Evolutionary conservation across 2,113 vertebrate species (phyloP).

Genomic region (Raja brachyura): DNA sequence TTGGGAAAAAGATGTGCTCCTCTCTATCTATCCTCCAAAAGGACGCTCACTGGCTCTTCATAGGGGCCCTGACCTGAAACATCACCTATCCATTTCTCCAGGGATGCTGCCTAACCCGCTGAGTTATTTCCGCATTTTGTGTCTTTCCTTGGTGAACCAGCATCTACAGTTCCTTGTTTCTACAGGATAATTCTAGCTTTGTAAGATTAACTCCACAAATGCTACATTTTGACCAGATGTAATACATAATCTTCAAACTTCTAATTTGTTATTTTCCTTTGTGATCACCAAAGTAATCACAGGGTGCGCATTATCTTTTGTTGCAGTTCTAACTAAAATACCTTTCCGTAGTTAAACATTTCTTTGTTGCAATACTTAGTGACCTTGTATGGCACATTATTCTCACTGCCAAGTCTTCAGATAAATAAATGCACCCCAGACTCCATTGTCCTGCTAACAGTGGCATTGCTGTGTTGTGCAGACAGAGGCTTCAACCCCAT

Average conservation of each 20-base stretch:
- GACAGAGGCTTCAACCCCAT: background rate
- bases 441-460: slow-evolving; percentile 5
- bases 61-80: too few relatives aligned
- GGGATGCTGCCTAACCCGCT: too few relatives aligned
- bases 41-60: too few relatives aligned
- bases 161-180: too few relatives aligned
- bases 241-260: background rate
- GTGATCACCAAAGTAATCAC: background rate
- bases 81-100: too few relatives aligned
- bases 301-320: slow-evolving; percentile 21
- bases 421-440: background rate
- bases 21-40: too few relatives aligned
- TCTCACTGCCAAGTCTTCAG: background rate
- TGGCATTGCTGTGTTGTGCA: slow-evolving; percentile 23
- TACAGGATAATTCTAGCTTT: background rate
- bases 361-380: slow-evolving; percentile 6
- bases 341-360: background rate
- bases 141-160: too few relatives aligned
- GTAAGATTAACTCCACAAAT: background rate
- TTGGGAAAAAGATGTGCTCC: too few relatives aligned
- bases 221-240: background rate
- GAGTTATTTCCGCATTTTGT: too few relatives aligned
- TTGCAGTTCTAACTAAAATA: slow-evolving; percentile 12
- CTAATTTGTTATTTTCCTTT: background rate
- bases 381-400: background rate